Base-by-base conservation (phyloP, 1,140 invertebrate species). In the Drosophila navojoa region DNA sequence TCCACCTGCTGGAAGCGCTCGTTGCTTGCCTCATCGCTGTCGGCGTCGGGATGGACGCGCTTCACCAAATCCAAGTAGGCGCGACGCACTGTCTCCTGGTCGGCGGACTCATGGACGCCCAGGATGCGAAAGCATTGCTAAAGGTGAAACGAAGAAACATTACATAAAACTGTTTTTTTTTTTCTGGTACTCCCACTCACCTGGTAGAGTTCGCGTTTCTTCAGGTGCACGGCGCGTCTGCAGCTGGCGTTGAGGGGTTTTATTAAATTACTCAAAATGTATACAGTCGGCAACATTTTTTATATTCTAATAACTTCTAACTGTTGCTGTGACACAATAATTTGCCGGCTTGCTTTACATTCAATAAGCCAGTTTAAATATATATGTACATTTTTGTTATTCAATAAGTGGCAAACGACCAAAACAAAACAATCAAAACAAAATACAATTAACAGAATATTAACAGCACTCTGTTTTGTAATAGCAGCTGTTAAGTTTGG, bases 31-130 rank as follows among this genome's bases (percentile, higher is more conserved):
- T 95, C 94, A 3, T 93, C 90, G 3, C 93, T 93, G 2, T 95
- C 94, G 58, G 96, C 96, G 81, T 98, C 97, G 0, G 97, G 97
- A 93, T 98, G 97, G 91, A 95, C 97, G 70, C 93, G 93, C 91
- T 97, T 97, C 0, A 95, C 96, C 22, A 97, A 90, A 62, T 94
- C 91, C 19, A 97, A 92, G 87, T 97, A 98, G 35, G 96, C 95
- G 47, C 94, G 81, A 69, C 95, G 93, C 5, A 97, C 94, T 29
- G 94, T 94, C 85, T 96, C 95, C 91, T 96, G 94, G 69, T 96
- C 95, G 54, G 95, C 95, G 44, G 94, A 92, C 78, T 94, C 93
- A 15, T 94, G 85, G 9, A 97, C 93, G 57, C 94, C 94, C 7
- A 97, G 92, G 10, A 95, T 91, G 77, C 93, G 91, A 80, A 94